A percentile compares a stretch with the other conserved stretches of the same genome.
phyloP scores from a whole-genome alignment of 2,888 invertebrate species.

The Aphodius sticticus region DNA sequence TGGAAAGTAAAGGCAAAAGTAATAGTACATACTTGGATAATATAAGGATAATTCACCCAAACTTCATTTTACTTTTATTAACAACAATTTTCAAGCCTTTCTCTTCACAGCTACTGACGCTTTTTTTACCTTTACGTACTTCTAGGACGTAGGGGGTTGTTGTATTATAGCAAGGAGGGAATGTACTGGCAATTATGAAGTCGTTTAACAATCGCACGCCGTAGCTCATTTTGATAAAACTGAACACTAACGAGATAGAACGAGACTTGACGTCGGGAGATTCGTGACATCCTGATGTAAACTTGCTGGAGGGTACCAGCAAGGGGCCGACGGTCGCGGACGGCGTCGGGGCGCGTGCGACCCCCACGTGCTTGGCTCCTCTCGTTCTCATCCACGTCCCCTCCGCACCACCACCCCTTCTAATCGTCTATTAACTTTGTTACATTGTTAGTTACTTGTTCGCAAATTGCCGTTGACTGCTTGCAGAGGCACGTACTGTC shows the following conservation, averaged over 20 bases:
- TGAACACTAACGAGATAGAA: not conserved
- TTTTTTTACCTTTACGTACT: too few relatives aligned
- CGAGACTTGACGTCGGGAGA: constrained; percentile 21
- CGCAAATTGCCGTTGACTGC: constrained; percentile 55
- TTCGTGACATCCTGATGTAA: constrained; percentile 38
- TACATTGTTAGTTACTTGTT: constrained; percentile 61
- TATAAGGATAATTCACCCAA: too few relatives aligned
- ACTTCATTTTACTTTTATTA: too few relatives aligned
- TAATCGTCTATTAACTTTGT: constrained; percentile 58
- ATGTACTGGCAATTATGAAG: too few relatives aligned
- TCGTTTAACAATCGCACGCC: too few relatives aligned
- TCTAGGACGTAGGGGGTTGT: too few relatives aligned
- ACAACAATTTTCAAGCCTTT: too few relatives aligned
- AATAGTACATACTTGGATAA: too few relatives aligned
- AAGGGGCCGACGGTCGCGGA: constrained; percentile 43
- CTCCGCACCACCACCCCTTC: constrained; percentile 29
- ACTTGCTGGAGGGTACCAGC: constrained; percentile 36
- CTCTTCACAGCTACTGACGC: too few relatives aligned
- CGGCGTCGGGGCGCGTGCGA: constrained; percentile 50
- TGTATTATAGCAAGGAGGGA: too few relatives aligned
- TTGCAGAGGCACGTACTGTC: constrained; percentile 55
- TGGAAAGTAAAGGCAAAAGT: too few relatives aligned
- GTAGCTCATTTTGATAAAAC: not conserved
- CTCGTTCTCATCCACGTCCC: constrained; percentile 7
- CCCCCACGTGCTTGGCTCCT: constrained; percentile 38